These are phyloP conservation scores for Sylvicapra grimmia DNA, from an alignment of 2,113 vertebrate genomes.

Conservation along the genomic window DNA sequence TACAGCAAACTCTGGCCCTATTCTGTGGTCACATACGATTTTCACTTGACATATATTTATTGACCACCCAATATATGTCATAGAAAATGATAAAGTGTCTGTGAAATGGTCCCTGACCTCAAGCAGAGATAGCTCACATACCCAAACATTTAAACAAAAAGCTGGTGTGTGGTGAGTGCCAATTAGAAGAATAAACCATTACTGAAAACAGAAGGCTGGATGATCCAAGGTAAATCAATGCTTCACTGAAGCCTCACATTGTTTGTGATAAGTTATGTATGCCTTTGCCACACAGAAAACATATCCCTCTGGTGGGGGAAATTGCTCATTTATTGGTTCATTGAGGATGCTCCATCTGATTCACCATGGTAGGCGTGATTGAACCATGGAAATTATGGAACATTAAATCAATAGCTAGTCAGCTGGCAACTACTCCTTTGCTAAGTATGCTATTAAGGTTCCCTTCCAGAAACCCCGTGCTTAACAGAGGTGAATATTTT, in stretches of 20 bases:
- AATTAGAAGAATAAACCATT: constrained; percentile 58
- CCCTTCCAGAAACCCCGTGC: constrained; percentile 25
- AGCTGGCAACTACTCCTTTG: constrained; percentile 58
- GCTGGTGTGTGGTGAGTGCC: background rate
- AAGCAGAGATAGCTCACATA: constrained; percentile 36
- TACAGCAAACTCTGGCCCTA: background rate
- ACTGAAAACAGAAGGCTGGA: constrained; percentile 36
- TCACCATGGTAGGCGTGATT: constrained; percentile 65
- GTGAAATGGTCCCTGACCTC: constrained; percentile 44
- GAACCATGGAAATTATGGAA: constrained; percentile 59
- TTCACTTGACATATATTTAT: constrained; percentile 48
- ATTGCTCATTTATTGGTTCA: constrained; percentile 61
- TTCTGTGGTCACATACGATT: background rate
- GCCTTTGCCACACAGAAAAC: constrained; percentile 45
- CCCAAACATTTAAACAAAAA: constrained; percentile 48
- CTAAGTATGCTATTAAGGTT: constrained; percentile 68
- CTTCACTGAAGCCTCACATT: background rate
- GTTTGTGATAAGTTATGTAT: constrained; percentile 56
- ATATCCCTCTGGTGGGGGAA: constrained; percentile 55
- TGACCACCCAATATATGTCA: background rate
- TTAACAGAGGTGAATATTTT: constrained; percentile 22
- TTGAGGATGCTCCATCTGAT: constrained; percentile 63
- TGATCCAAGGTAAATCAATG: constrained; percentile 50
- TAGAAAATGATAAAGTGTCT: constrained; percentile 52
- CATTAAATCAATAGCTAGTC: constrained; percentile 71